Evolutionary conservation across 1,140 invertebrate species (phyloP).

Genomic region (Drosophila parvula): DNA sequence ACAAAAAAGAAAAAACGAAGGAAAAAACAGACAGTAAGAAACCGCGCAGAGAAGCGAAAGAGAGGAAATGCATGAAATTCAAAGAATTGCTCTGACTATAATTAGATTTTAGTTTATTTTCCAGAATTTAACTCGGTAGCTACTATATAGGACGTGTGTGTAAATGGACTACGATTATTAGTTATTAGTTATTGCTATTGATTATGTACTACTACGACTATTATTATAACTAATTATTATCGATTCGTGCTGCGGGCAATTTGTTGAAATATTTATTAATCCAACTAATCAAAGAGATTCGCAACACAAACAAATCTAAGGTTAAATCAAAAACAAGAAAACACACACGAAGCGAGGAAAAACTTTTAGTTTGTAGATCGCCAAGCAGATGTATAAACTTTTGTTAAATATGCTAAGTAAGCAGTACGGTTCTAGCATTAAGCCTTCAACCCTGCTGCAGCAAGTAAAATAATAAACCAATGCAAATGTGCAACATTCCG

Average conservation of each 20-base stretch:
- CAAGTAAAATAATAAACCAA: conserved; percentile 51
- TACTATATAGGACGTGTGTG: conserved; percentile 53
- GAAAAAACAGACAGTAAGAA: background rate
- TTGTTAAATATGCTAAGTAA: conserved; percentile 77
- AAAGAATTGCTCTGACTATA: conserved; percentile 78
- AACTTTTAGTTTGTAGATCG: conserved; percentile 64
- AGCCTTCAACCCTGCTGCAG: conserved; percentile 15
- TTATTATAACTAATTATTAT: conserved; percentile 40
- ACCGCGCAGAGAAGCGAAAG: conserved; percentile 9
- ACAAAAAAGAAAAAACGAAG: conserved; percentile 11
- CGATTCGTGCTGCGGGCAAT: conserved; percentile 67
- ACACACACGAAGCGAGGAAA: conserved; percentile 11
- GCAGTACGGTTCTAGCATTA: conserved; percentile 44
- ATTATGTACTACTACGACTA: conserved; percentile 6
- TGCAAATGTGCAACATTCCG: conserved; percentile 74
- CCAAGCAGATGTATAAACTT: conserved; percentile 72
- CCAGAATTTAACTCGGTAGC: conserved; percentile 64
- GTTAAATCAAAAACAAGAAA: conserved; percentile 28
- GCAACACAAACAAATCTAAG: conserved; percentile 28
- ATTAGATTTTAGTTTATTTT: conserved; percentile 66
- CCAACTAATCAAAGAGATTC: conserved; percentile 49
- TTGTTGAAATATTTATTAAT: conserved; percentile 79
- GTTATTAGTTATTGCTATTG: conserved; percentile 44
- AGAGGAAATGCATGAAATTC: conserved; percentile 50
- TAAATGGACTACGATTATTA: conserved; percentile 57